Evolutionary conservation across 2,797 vertebrate genomes (phyloP).

Genomic region (Sternotherus odoratus): DNA sequence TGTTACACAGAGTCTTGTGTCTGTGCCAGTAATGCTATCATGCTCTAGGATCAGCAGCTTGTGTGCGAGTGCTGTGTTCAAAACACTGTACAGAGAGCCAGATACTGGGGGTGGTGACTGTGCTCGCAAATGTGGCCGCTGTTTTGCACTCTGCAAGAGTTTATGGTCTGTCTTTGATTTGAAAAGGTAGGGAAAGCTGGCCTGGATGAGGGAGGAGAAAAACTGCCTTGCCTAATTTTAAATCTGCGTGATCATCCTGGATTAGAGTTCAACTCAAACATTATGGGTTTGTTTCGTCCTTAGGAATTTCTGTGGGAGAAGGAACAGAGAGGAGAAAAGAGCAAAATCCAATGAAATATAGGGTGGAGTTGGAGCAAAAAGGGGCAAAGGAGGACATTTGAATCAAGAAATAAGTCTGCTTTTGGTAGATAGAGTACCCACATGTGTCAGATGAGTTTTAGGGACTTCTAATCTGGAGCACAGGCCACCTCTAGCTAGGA

Average conservation of each 20-base stretch:
- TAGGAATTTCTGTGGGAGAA: neutral
- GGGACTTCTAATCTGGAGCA: neutral
- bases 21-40: accelerated
- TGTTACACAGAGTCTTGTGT: accelerated
- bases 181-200: neutral
- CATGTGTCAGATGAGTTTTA: neutral
- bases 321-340: neutral
- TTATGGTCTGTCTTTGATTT: neutral
- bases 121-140: neutral
- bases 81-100: accelerated
- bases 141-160: neutral
- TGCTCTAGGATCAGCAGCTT: neutral
- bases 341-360: neutral
- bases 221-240: accelerated
- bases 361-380: neutral
- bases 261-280: neutral
- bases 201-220: neutral
- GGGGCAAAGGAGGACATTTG: neutral
- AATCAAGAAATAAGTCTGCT: neutral
- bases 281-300: neutral
- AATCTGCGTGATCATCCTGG: neutral
- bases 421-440: neutral
- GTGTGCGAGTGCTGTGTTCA: neutral
- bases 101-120: accelerated
- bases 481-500: neutral